Conservation (phyloP, 2,113 vertebrate genomes). For the Dipodomys spectabilis region DNA sequence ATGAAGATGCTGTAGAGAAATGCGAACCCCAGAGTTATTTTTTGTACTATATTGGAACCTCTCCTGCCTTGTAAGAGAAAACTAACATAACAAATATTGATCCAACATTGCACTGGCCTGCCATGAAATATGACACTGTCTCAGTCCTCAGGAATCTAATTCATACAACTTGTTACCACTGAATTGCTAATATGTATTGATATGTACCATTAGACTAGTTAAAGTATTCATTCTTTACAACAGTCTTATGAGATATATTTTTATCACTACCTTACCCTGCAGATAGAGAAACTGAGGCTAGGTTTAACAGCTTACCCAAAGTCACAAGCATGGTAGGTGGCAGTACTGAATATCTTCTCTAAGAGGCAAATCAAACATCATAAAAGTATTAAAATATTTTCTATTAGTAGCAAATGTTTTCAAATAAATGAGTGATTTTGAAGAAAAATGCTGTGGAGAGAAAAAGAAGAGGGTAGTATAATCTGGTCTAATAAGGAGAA, state of each 20-base stretch:
- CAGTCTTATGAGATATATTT: background rate
- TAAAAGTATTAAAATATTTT: conserved; percentile 21
- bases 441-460: background rate
- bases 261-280: background rate
- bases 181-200: background rate
- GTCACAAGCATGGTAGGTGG: background rate
- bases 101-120: background rate
- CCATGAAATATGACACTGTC: conserved; percentile 18
- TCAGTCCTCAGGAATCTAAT: conserved; percentile 38
- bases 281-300: conserved; percentile 40
- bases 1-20: conserved; percentile 63
- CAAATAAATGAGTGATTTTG: background rate
- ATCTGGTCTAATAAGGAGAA: background rate
- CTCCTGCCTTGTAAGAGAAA: conserved; percentile 40
- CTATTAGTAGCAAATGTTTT: conserved; percentile 12
- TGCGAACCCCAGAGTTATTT: conserved; percentile 23
- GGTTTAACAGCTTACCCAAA: conserved; percentile 29
- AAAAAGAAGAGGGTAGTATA: background rate
- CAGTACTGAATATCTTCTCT: conserved; percentile 7
- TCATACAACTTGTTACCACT: background rate
- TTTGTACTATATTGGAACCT: conserved; percentile 16
- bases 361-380: background rate
- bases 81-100: conserved; percentile 5
- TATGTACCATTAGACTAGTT: background rate
- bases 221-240: background rate